Evolutionary conservation across 2,888 invertebrate species (phyloP).

Genomic region (Incurvaria masculella): DNA sequence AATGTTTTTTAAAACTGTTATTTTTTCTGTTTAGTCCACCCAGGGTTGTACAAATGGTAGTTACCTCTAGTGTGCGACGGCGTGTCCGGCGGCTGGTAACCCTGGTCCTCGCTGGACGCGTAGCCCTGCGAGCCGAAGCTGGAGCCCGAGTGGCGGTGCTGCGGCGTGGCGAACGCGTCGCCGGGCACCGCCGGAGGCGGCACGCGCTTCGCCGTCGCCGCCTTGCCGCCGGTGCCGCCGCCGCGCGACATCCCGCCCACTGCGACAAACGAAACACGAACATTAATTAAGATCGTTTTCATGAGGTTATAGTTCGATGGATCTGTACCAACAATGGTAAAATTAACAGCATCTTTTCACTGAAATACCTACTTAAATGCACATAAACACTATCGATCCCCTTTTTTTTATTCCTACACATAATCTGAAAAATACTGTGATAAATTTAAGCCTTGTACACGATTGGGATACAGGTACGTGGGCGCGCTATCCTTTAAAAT

Average conservation of each 20-base stretch:
- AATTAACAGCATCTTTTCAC: too few relatives aligned
- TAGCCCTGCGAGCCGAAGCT: conserved; percentile 76
- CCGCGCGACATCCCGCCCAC: conserved; percentile 90
- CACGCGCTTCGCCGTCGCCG: conserved; percentile 87
- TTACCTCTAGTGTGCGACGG: conserved; percentile 58
- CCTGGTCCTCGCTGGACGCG: conserved; percentile 72
- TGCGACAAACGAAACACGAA: conserved; percentile 50
- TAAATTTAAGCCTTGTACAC: too few relatives aligned
- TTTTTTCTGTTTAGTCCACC: too few relatives aligned
- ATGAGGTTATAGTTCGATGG: not conserved
- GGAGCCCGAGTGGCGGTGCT: conserved; percentile 74
- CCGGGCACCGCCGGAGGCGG: conserved; percentile 86
- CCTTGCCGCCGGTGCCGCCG: conserved; percentile 62
- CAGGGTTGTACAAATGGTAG: too few relatives aligned
- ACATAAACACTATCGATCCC: too few relatives aligned
- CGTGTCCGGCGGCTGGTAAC: conserved; percentile 59
- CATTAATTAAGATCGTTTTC: conserved; percentile 7
- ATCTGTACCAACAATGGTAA: too few relatives aligned
- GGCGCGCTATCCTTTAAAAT: too few relatives aligned
- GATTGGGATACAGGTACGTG: too few relatives aligned
- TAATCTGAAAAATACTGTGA: too few relatives aligned
- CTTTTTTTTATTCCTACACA: too few relatives aligned
- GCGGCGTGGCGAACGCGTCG: conserved; percentile 59
- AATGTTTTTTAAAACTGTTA: too few relatives aligned
- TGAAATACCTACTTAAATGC: too few relatives aligned